Base-by-base conservation (phyloP, 2,888 invertebrate species). In the Hyalella azteca region DNA sequence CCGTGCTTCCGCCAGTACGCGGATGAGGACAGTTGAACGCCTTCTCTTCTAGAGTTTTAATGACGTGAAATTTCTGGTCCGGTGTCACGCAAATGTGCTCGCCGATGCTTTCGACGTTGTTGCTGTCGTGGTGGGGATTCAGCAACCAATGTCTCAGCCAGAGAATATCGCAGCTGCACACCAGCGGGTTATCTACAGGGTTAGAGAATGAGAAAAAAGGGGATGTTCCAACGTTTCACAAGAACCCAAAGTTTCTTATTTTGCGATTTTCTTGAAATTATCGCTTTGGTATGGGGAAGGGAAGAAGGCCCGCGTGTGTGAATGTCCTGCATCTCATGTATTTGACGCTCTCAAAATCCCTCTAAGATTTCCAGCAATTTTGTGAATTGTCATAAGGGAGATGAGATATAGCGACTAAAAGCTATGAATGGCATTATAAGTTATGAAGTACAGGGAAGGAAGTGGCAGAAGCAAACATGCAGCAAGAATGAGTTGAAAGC, bases 121-220 rank as follows among this genome's bases (percentile, higher is more conserved):
- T 81, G 39, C 49, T 41, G 81, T 81, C 81, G 59, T 79, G 80
- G 59, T 79, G 80, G 45, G 82, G 84, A 73, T 84, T 79, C 32
- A 92, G 91, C 86, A 95, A 88, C 92, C 95, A 94, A 78, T 92
- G 92, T 81, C 93, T 92, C 88, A 95, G 95, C 96, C 96, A 96
- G 77, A 92, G 92, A 85, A 96, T 89, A 86, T 95, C 94, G 87
- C 96, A 96, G 86, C 94, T 93, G 88, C 96, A 96, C 82, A 93
- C 90, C 86, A 96, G 88, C 15, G 95, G 95, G 89, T 96, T 96
- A 89, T 95, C 96, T 96, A 88, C 0, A 84, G 83, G 79, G 60
- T 45, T 15, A 79, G 41, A 73, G 76, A 73, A 66, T 73, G 39
- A 76, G 45, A 50, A 39, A 45, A 41, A 50, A 29, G 40, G 76